Conservation (phyloP, 1,140 invertebrate species). For the Drosophila pandora region DNA sequence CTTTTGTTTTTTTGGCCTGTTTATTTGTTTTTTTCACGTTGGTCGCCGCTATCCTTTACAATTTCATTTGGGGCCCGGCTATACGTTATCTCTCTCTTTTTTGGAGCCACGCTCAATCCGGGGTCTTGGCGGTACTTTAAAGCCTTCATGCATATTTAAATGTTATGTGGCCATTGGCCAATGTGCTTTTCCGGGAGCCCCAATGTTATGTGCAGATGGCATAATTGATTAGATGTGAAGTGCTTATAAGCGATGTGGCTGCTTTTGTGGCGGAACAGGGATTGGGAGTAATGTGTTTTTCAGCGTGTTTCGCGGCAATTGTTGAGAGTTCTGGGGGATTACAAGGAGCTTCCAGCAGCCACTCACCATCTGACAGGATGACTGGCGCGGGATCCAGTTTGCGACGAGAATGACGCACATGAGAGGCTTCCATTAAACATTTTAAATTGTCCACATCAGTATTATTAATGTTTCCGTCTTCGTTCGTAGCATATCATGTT, state of each 20-base stretch:
- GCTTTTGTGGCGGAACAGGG: neutral
- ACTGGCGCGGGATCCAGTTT: slow-evolving; percentile 1
- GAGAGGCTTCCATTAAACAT: slow-evolving; percentile 38
- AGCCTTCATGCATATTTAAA: slow-evolving; percentile 76
- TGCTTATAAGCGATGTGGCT: slow-evolving; percentile 63
- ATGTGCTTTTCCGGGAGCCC: slow-evolving; percentile 34
- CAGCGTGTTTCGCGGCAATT: slow-evolving; percentile 10
- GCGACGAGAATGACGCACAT: slow-evolving; percentile 10
- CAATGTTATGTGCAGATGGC: slow-evolving; percentile 71
- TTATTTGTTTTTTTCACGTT: slow-evolving; percentile 45
- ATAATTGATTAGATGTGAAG: slow-evolving; percentile 80
- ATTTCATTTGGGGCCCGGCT: slow-evolving; percentile 50
- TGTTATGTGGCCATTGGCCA: slow-evolving; percentile 75
- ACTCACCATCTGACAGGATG: slow-evolving; percentile 32
- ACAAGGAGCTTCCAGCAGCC: slow-evolving; percentile 21
- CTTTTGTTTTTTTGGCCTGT: slow-evolving; percentile 8
- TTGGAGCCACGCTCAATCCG: neutral
- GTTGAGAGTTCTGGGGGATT: slow-evolving; percentile 26
- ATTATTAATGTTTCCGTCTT: neutral
- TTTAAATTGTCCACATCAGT: neutral
- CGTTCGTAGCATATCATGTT: neutral
- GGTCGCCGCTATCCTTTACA: slow-evolving; percentile 53
- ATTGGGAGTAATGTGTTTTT: neutral
- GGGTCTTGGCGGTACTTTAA: slow-evolving; percentile 48
- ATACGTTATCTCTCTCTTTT: slow-evolving; percentile 21